phyloP scores from a whole-genome alignment of 92 coral and sea anemone species.

The Bergia puertoricense region DNA sequence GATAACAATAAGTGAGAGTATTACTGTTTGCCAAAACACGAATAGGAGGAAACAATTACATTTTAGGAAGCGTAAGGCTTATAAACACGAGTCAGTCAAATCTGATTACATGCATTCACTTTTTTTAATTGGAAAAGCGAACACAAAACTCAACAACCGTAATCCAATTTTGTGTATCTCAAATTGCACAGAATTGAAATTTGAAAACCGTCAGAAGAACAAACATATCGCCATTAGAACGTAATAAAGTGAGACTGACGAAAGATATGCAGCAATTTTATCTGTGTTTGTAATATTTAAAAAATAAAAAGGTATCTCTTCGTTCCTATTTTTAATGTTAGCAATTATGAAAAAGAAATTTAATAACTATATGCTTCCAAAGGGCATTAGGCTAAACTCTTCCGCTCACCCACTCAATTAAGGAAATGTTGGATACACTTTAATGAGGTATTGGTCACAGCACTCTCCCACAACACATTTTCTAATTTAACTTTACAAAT shows the following conservation, averaged over 20 bases:
- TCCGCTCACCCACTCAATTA: not conserved
- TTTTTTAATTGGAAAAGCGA: slow-evolving; percentile 17
- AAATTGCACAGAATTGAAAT: not conserved
- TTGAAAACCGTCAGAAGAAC: slow-evolving; percentile 8
- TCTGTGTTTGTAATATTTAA: not conserved
- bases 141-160: not conserved
- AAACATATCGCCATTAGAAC: not conserved
- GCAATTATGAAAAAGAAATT: not conserved
- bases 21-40: not conserved
- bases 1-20: not conserved
- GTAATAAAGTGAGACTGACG: not conserved
- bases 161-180: not conserved
- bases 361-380: too few species aligned
- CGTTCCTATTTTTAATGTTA: not conserved
- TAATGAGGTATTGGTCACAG: not conserved
- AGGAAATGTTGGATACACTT: not conserved
- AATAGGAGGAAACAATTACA: not conserved
- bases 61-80: not conserved
- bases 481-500: not conserved
- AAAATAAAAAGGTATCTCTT: not conserved
- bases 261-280: not conserved
- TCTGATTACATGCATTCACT: not conserved
- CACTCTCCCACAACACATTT: not conserved
- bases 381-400: not conserved
- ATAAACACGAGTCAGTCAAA: not conserved